A percentile compares a stretch with the other conserved stretches of the same genome.
Conservation (phyloP, 1,140 invertebrate genomes). For the Drosophila saltans region DNA sequence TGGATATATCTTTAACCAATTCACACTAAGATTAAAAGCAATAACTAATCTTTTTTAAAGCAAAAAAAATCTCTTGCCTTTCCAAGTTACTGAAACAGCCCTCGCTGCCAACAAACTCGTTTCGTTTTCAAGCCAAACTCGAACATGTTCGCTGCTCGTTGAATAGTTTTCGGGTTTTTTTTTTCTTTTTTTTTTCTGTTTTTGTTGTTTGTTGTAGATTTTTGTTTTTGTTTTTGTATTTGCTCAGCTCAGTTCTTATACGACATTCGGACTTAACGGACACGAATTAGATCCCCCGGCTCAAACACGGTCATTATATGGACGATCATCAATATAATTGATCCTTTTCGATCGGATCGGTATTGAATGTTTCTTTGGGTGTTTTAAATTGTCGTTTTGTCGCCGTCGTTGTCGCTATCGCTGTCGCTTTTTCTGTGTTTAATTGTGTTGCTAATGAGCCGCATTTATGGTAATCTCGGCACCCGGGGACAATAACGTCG, state of each 20-base stretch:
- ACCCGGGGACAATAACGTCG: slow-evolving; percentile 43
- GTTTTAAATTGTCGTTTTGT: not conserved
- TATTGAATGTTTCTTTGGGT: not conserved
- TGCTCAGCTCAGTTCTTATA: slow-evolving; percentile 63
- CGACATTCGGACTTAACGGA: slow-evolving; percentile 59
- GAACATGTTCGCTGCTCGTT: slow-evolving; percentile 60
- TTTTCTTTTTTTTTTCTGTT: not conserved
- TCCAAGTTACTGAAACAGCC: not conserved
- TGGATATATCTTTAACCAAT: too few relatives aligned
- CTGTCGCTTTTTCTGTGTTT: slow-evolving; percentile 34
- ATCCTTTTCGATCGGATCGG: slow-evolving; percentile 8
- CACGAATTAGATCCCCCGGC: slow-evolving; percentile 10
- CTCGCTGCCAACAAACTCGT: slow-evolving; percentile 22
- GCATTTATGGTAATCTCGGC: slow-evolving; percentile 80
- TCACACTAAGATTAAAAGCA: too few relatives aligned
- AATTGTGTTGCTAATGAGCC: slow-evolving; percentile 81
- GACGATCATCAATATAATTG: slow-evolving; percentile 4
- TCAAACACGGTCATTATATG: too few relatives aligned
- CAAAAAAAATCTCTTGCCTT: too few relatives aligned
- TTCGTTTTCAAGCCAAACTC: slow-evolving; percentile 18
- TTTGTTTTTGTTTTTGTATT: slow-evolving; percentile 30
- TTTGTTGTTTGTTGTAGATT: slow-evolving; percentile 30
- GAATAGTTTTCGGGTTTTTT: slow-evolving; percentile 45
- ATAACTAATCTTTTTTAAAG: too few relatives aligned
- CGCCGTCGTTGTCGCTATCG: too few relatives aligned